phyloP scores from a whole-genome alignment of 2,113 vertebrate genomes.

The Arizona elegans region DNA sequence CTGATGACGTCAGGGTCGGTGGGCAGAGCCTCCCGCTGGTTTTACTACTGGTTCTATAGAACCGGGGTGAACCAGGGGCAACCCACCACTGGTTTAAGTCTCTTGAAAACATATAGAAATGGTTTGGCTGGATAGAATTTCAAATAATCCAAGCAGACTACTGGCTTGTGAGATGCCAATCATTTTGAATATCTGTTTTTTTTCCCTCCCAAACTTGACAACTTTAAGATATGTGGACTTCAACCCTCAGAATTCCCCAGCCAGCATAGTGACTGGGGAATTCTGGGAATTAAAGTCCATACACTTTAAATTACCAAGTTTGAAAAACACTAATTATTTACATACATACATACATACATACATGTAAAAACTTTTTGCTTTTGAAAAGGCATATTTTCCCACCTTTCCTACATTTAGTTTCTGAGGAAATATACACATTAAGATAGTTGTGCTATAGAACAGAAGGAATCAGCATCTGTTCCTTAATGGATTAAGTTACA shows the following conservation, averaged over 20 bases:
- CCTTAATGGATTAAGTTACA: conserved; percentile 35
- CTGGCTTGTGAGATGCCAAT: neutral
- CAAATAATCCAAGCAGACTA: neutral
- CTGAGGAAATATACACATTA: neutral
- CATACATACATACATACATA: no score
- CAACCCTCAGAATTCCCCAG: neutral
- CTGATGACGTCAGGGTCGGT: no score
- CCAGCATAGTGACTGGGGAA: neutral
- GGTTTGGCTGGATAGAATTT: neutral
- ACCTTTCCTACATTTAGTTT: neutral
- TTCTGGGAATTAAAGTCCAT: neutral
- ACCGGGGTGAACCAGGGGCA: no score
- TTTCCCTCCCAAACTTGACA: neutral
- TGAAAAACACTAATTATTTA: neutral
- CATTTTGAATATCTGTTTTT: neutral
- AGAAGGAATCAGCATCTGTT: conserved; percentile 27
- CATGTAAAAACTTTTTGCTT: neutral
- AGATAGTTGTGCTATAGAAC: conserved; percentile 10
- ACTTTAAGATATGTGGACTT: neutral
- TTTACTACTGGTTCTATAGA: no score
- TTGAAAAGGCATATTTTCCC: neutral
- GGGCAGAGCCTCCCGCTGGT: no score
- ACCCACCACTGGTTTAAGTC: neutral
- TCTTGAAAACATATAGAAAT: neutral
- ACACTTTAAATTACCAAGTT: neutral